Base-by-base conservation (phyloP, 2,113 vertebrate genomes). In the Siniperca chuatsi region DNA sequence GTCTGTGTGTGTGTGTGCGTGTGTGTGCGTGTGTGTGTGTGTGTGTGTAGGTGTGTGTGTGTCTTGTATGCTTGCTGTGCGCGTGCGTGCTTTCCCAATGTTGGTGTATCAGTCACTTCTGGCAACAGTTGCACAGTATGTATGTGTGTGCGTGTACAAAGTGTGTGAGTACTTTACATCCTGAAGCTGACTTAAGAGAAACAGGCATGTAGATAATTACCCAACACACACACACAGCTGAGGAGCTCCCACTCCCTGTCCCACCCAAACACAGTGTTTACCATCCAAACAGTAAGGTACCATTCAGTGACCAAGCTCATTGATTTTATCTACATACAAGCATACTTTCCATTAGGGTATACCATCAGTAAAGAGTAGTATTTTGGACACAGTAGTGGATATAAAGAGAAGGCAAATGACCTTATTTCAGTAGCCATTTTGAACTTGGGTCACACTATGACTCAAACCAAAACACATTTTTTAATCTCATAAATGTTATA, bases 261-360 rank as follows among this genome's bases (percentile, higher is more conserved):
- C 67, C 86, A 78, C 87, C 88, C 73, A 87, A 52, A 75, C 1
- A 0, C 67, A 25, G 2, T 88, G 55, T 87, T 91, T 88, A 79
- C 57, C 21, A 7, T 89, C 44, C 65, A 57, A 85, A 86, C 78
- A 75, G 2, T 44, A 1, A n/a, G 70, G 69, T 73, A 78, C 74
- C 77, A 62, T 78, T 75, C 62, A 79, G 57, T 79, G 71, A 81
- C 7, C 44, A 20, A 25, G 3, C 69, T 54, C 46, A 57, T 55
- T 78, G 60, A 69, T 84, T 79, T 74, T n/a, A 61, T 54, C 64
- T 21, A 0, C 6, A 46, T 0, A n/a, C n/a, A 74, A 1, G 4
- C 33, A 66, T 54, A 50, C 23, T 16, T 50, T 78, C 61, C 20
- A 50, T 61, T 11, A 25, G 11, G 0, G 2, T 20, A 25, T 21